These are phyloP conservation scores for Gambusia holbrooki DNA, from an alignment of 2,113 vertebrate genomes.

Conservation along the genomic window DNA sequence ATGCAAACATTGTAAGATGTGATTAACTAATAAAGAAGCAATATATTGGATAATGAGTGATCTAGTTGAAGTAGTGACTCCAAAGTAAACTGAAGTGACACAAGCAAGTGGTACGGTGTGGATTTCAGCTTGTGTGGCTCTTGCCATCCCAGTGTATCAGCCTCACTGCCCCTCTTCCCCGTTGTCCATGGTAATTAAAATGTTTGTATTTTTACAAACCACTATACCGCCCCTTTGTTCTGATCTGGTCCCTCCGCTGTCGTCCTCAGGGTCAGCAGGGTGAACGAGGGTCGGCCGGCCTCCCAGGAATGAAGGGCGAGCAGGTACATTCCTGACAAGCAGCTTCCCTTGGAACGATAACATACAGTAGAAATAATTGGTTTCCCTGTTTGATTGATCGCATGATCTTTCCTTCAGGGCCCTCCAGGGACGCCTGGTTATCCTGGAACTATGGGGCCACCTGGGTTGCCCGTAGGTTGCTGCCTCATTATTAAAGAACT, in stretches of 20 bases:
- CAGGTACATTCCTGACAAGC: slow-evolving; percentile 78
- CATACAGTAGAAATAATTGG: slow-evolving; percentile 17
- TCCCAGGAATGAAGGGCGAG: slow-evolving; percentile 88
- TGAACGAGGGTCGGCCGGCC: slow-evolving; percentile 85
- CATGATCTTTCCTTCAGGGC: slow-evolving; percentile 79
- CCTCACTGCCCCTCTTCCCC: no score
- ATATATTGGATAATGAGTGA: no score
- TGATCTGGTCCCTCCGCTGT: slow-evolving; percentile 30
- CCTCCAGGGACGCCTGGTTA: slow-evolving; percentile 89
- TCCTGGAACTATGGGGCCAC: slow-evolving; percentile 87
- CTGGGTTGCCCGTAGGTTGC: slow-evolving; percentile 88
- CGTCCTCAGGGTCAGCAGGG: slow-evolving; percentile 90
- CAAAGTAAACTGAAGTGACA: no score
- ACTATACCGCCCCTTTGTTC: slow-evolving; percentile 28
- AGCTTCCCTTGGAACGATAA: slow-evolving; percentile 7
- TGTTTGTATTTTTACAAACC: neutral
- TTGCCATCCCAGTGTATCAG: no score
- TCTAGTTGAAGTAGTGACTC: no score
- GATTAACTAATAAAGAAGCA: no score
- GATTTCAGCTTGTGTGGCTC: no score
- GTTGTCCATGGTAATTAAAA: no score
- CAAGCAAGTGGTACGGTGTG: no score
- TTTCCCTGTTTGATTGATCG: slow-evolving; percentile 36
- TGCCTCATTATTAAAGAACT: slow-evolving; percentile 18
- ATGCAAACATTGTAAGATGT: no score